These are phyloP conservation scores for Molanna angustata DNA, from an alignment of 2,888 invertebrate species.

Conservation along the genomic window DNA sequence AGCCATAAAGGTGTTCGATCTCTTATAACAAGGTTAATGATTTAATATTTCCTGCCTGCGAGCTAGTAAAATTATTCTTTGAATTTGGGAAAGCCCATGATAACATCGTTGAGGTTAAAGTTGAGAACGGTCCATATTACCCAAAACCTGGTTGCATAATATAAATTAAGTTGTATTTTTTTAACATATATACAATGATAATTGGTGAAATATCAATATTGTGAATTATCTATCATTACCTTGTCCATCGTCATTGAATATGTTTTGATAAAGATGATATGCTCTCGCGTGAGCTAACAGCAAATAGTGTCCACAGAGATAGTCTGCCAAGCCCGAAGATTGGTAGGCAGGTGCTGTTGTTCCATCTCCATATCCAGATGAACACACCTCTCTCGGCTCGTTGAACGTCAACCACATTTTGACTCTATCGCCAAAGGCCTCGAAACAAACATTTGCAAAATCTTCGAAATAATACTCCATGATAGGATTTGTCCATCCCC, in stretches of 20 bases:
- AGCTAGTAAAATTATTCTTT: too few species aligned
- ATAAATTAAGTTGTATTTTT: too few species aligned
- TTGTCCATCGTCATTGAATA: constrained; percentile 14
- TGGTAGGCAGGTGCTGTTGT: constrained; percentile 45
- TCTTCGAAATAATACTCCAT: constrained; percentile 52
- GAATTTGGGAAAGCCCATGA: too few species aligned
- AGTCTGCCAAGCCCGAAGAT: constrained; percentile 21
- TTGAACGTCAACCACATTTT: constrained; percentile 63
- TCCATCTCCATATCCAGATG: constrained; percentile 39
- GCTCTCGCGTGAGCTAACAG: constrained; percentile 26
- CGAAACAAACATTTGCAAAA: constrained; percentile 49
- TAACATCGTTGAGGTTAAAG: too few species aligned
- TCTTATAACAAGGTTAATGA: too few species aligned
- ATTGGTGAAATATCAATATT: too few species aligned
- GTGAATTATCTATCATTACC: too few species aligned
- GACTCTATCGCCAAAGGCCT: constrained; percentile 52
- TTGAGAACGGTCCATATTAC: too few species aligned
- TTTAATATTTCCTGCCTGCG: too few species aligned
- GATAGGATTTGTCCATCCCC: constrained; percentile 56
- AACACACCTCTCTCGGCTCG: constrained; percentile 50
- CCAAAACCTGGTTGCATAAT: too few species aligned
- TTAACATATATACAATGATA: too few species aligned
- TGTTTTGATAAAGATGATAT: constrained; percentile 24
- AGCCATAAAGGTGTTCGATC: too few species aligned
- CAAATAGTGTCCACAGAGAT: constrained; percentile 23